These are phyloP conservation scores for Drosophila busckii DNA, from an alignment of 1,140 invertebrate species.

Conservation along the genomic window DNA sequence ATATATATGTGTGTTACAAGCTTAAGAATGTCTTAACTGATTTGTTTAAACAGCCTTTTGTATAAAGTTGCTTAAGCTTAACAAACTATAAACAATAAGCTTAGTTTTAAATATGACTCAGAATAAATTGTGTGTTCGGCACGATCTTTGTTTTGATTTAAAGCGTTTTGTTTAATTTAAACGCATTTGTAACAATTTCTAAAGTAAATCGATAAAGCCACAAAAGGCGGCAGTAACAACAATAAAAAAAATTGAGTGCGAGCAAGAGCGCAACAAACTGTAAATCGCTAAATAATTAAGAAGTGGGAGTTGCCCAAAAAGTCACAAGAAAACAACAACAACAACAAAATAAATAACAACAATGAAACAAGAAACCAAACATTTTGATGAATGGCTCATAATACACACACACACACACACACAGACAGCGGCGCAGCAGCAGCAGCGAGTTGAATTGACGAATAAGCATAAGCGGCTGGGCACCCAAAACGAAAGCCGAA, in stretches of 20 bases:
- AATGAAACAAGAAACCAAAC: constrained; percentile 42
- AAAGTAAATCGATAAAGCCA: constrained; percentile 21
- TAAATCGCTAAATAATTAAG: constrained; percentile 15
- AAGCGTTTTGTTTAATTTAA: not conserved
- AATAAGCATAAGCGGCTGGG: constrained; percentile 75
- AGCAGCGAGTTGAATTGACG: constrained; percentile 38
- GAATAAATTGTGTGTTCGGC: no score
- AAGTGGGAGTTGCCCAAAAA: constrained; percentile 76
- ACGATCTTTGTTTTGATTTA: no score
- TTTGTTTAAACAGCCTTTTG: no score
- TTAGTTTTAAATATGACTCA: no score
- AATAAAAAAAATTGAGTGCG: not conserved
- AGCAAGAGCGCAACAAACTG: not conserved
- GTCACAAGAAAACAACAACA: constrained; percentile 31
- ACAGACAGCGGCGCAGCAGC: constrained; percentile 7
- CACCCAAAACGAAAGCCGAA: constrained; percentile 32
- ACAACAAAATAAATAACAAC: constrained; percentile 20
- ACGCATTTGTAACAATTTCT: not conserved
- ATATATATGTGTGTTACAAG: no score
- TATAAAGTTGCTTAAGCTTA: no score
- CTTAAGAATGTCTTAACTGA: no score
- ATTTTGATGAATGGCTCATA: constrained; percentile 77
- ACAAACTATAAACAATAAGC: no score
- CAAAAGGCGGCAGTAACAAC: constrained; percentile 9
- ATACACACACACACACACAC: constrained; percentile 39